Percentiles rank a stretch among this genome's conserved stretches.
phyloP scores from a whole-genome alignment of 1,140 invertebrate species.

The Musca vetustissima region DNA sequence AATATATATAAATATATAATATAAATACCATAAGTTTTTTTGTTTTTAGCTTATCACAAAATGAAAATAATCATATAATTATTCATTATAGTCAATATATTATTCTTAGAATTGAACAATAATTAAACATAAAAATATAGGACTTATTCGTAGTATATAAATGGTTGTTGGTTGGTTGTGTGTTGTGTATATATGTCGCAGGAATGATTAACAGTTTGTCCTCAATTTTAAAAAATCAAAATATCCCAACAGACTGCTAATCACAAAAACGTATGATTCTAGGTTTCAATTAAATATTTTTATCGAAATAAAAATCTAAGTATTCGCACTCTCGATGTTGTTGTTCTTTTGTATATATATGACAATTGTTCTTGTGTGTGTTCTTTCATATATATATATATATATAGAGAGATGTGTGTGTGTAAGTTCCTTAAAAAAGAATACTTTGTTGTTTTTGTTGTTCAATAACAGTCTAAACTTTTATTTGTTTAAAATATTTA shows the following conservation, averaged over 20 bases:
- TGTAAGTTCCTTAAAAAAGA: too few species aligned
- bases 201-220: neutral
- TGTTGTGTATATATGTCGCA: neutral
- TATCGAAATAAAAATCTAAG: too few species aligned
- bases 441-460: too few species aligned
- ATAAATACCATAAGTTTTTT: constrained; percentile 53
- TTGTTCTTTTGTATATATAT: neutral
- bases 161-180: constrained; percentile 34
- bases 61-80: constrained; percentile 52
- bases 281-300: neutral
- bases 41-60: constrained; percentile 53
- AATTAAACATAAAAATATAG: constrained; percentile 45
- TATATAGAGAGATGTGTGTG: too few species aligned
- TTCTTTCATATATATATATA: too few species aligned
- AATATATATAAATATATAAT: constrained; percentile 38
- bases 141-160: constrained; percentile 39
- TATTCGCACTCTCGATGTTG: too few species aligned
- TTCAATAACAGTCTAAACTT: too few species aligned
- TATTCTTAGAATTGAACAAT: constrained; percentile 56
- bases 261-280: neutral
- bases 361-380: neutral
- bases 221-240: neutral
- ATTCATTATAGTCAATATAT: constrained; percentile 55
- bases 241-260: neutral
- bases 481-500: too few species aligned